phyloP scores from a whole-genome alignment of 2,113 vertebrate genomes.

The Scomber scombrus region DNA sequence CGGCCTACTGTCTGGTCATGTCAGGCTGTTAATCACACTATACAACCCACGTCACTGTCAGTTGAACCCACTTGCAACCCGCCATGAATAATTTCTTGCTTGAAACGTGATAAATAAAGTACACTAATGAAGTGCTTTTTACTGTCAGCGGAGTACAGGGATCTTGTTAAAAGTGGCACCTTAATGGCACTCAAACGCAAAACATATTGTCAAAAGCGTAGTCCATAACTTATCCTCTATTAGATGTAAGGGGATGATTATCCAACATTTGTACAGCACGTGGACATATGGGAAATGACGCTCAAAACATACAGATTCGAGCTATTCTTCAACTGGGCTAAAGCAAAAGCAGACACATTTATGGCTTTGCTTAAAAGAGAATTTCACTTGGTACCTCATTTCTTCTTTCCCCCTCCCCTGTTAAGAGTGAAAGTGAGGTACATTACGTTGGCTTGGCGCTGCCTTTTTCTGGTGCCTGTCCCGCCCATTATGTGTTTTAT shows the following conservation, averaged over 20 bases:
- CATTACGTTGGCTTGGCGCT: conserved; percentile 33
- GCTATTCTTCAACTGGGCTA: conserved; percentile 32
- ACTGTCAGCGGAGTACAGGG: conserved; percentile 42
- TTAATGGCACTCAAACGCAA: conserved; percentile 72
- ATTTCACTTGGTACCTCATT: conserved; percentile 45
- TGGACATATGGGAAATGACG: conserved; percentile 44
- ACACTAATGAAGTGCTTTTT: conserved; percentile 66
- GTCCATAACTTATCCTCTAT: conserved; percentile 35
- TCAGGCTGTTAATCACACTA: conserved; percentile 42
- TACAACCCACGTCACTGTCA: conserved; percentile 7
- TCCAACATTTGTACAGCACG: conserved; percentile 54
- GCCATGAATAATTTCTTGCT: conserved; percentile 68
- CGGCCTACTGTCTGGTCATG: conserved; percentile 29
- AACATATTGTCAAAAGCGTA: conserved; percentile 64
- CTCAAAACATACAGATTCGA: conserved; percentile 21
- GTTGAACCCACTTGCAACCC: conserved; percentile 53
- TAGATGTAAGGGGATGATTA: conserved; percentile 52
- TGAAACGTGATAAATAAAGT: conserved; percentile 71
- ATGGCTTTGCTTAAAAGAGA: conserved; percentile 31
- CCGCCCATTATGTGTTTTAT: conserved; percentile 63
- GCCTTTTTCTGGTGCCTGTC: conserved; percentile 50
- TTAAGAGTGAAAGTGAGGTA: conserved; percentile 44
- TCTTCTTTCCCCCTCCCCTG: conserved; percentile 27
- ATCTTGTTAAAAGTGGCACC: conserved; percentile 67
- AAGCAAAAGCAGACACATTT: conserved; percentile 69